Conservation (phyloP, 2,113 vertebrate genomes). For the Lagenorhynchus albirostris region DNA sequence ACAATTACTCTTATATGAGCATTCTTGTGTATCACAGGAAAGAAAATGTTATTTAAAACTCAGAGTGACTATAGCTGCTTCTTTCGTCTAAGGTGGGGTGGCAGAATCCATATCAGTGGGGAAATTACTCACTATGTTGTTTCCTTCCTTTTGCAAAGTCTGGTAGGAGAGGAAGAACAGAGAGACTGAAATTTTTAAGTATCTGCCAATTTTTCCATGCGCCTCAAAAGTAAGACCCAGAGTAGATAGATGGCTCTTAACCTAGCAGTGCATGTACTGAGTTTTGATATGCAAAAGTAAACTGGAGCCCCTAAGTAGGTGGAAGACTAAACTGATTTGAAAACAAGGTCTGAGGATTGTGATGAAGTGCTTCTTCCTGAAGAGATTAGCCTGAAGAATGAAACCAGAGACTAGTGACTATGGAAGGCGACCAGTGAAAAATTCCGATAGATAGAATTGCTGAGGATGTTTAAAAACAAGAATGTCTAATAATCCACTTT, state of each 20-base stretch:
- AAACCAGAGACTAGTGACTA: not conserved
- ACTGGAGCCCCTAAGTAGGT: not conserved
- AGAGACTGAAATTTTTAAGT: not conserved
- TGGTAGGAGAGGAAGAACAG: not conserved
- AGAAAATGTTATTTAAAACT: not conserved
- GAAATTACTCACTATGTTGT: not conserved
- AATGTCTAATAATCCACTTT: not conserved
- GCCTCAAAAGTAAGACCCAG: not conserved
- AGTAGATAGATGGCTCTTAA: not conserved
- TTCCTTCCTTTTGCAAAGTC: not conserved
- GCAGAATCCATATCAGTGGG: not conserved
- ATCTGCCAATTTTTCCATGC: not conserved
- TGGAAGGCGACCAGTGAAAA: not conserved
- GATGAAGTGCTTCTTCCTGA: not conserved
- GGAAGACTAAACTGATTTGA: not conserved
- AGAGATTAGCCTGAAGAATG: not conserved
- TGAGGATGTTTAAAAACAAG: not conserved
- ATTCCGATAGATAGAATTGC: not conserved
- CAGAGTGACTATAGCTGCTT: not conserved
- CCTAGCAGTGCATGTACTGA: not conserved
- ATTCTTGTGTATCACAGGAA: not conserved
- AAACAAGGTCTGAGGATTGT: not conserved
- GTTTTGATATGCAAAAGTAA: not conserved
- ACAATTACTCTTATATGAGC: not conserved
- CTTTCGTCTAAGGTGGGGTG: not conserved